Conservation (phyloP, 2,888 invertebrate species). For the Pandemis corylana region DNA sequence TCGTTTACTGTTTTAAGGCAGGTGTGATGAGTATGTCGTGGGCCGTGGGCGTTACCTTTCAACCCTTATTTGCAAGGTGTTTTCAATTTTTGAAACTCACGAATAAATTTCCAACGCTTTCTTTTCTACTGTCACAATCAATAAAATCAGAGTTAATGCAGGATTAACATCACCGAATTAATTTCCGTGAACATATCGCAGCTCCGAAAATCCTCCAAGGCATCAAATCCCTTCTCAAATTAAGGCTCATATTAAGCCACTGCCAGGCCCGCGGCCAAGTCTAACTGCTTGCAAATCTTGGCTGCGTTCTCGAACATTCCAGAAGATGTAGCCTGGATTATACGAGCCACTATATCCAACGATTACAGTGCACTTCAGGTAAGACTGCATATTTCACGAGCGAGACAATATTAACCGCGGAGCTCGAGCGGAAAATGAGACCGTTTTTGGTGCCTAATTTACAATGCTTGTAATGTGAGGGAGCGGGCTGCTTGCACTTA, state of each 20-base stretch:
- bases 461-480: slow-evolving; percentile 74
- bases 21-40: slow-evolving; percentile 36
- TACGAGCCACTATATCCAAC: slow-evolving; percentile 80
- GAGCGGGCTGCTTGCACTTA: slow-evolving; percentile 64
- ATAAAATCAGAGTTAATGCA: neutral
- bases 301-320: slow-evolving; percentile 82
- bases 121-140: neutral
- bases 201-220: slow-evolving; percentile 45
- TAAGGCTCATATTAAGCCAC: slow-evolving; percentile 74
- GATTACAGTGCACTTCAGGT: slow-evolving; percentile 81
- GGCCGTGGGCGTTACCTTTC: slow-evolving; percentile 36
- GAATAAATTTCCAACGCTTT: neutral
- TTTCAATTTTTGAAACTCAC: neutral
- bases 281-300: slow-evolving; percentile 79
- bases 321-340: slow-evolving; percentile 81
- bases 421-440: slow-evolving; percentile 86
- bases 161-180: slow-evolving; percentile 4
- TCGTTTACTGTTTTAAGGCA: slow-evolving; percentile 42
- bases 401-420: slow-evolving; percentile 83
- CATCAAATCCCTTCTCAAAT: slow-evolving; percentile 64
- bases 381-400: slow-evolving; percentile 78
- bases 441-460: slow-evolving; percentile 81
- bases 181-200: slow-evolving; percentile 28
- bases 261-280: slow-evolving; percentile 80
- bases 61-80: slow-evolving; percentile 26